Conservation (phyloP, 2,113 vertebrate species). For the Phrynosoma platyrhinos region DNA sequence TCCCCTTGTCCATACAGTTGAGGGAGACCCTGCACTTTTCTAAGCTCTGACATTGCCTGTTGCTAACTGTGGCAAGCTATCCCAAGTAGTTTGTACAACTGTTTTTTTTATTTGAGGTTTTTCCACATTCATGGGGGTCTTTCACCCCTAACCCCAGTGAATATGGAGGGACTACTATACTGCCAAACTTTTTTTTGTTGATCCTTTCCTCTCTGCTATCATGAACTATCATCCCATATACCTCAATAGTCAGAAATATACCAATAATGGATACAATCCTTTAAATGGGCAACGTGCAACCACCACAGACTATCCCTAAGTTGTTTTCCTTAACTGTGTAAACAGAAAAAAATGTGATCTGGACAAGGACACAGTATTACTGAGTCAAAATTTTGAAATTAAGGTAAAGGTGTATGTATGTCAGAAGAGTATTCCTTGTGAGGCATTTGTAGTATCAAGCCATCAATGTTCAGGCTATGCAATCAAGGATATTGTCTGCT, state of each 20-base stretch:
- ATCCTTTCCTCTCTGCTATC: background rate
- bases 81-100: too few species aligned
- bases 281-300: background rate
- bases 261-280: background rate
- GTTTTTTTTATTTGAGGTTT: too few species aligned
- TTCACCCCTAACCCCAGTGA: too few species aligned
- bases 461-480: too few species aligned
- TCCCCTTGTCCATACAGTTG: too few species aligned
- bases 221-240: background rate
- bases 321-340: background rate
- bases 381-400: background rate
- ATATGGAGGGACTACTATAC: background rate
- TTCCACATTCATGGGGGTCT: too few species aligned
- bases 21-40: too few species aligned
- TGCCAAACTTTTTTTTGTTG: background rate
- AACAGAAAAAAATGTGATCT: background rate
- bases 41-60: too few species aligned
- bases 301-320: background rate
- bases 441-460: background rate
- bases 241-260: background rate
- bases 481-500: too few species aligned
- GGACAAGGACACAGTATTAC: background rate
- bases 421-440: too few species aligned
- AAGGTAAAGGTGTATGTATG: too few species aligned
- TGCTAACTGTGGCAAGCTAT: too few species aligned